These are phyloP conservation scores for Parazoanthus darwini DNA, from an alignment of 92 coral and sea anemone species.

Conservation along the genomic window DNA sequence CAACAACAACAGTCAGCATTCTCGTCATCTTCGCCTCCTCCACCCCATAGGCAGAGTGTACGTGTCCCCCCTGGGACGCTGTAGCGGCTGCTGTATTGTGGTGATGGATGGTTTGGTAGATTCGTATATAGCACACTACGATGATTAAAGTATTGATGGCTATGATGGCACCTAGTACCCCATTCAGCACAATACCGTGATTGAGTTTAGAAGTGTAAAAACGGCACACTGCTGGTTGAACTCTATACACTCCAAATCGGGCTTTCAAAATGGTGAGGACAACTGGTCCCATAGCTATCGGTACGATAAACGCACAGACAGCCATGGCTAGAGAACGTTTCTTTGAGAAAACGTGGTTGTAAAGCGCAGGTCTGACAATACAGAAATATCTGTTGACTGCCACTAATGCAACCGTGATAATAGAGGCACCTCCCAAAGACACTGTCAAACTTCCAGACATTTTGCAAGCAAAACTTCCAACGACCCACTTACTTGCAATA, in stretches of 20 bases:
- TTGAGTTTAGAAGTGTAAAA: not conserved
- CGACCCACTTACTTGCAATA: no score
- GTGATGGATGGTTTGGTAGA: not conserved
- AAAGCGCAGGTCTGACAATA: not conserved
- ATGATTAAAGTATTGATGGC: not conserved
- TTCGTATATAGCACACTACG: not conserved
- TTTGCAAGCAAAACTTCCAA: no score
- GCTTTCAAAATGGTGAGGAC: no score
- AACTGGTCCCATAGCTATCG: not conserved
- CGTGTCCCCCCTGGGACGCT: not conserved
- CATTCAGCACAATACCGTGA: not conserved
- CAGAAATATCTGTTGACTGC: not conserved
- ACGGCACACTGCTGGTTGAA: not conserved
- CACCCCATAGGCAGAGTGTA: not conserved
- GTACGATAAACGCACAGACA: not conserved
- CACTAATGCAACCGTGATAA: not conserved
- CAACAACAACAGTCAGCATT: not conserved
- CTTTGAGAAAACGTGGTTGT: not conserved
- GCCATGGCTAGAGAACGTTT: not conserved
- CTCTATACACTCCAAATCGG: not conserved
- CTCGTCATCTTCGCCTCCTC: not conserved
- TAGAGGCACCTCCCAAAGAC: not conserved
- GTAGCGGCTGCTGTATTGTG: not conserved
- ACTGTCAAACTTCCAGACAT: no score
- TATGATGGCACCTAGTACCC: not conserved